Evolutionary conservation across 2,888 invertebrate species (phyloP), one percentile per base, ranked within the genome.

Genomic region (Arge pagana): DNA sequence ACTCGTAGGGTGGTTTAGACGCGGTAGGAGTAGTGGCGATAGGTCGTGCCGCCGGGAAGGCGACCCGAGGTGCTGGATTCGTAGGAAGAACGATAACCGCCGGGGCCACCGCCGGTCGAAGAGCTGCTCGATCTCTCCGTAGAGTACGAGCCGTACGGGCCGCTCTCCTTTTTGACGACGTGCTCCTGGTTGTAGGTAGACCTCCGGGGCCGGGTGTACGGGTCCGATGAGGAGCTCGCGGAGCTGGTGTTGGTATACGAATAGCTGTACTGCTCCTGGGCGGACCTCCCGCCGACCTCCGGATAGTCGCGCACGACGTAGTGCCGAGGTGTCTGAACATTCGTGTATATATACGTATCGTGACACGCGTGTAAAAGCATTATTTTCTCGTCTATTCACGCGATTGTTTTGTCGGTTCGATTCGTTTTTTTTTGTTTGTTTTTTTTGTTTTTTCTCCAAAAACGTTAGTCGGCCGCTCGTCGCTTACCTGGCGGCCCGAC

Each of bases 21-120:
- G 79, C 90, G 88, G 81, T 92, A 91, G 68, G 90, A 90, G 82
- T 85, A 92, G 78, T 91, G 90, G 71, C 92, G 89, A 80, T 91
- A 92, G 70, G 79, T 80, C 72, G 88, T 89, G 77, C 92, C 91
- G 71, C 88, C 85, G 61, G 92, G 93, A 75, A 92, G 83, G 76
- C 87, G 86, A 75, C 92, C 92, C 77, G 87, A 85, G 63, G 85
- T 78, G 67, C 85, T 83, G 58, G 90, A 88, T 65, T 88, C 87
- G 81, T 91, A 92, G 73, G 89, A 89, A 56, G 83, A 82, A 65
- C 76, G 79, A 80, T 92, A 92, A 68, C 90, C 87, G 66, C 91
- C 86, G 63, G 92, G 92, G 59, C 89, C 89, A 59, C 80, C 81
- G 57, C 81, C 83, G 74, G 84, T 80, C 73, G 85, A 85, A 74